Evolutionary conservation across 2,797 vertebrate genomes (phyloP), one percentile per base, ranked within the genome.

Genomic region (Corythornis leucogaster): DNA sequence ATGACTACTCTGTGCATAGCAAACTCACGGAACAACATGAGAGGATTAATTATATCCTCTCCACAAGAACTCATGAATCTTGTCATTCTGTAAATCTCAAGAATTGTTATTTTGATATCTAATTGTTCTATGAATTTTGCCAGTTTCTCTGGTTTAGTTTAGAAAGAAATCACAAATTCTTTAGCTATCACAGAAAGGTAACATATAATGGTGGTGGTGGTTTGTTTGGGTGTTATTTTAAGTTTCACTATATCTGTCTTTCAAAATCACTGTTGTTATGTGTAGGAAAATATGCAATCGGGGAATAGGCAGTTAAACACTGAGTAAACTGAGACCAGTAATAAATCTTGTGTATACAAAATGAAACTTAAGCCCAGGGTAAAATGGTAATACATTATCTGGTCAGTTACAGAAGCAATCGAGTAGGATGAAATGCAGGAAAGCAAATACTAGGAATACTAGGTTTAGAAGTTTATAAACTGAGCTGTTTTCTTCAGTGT

Each of bases 311-410:
- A 55, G 38, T 71, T 74, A 92, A 87, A 80, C 15, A 51, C 43
- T 51, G 58, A 80, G 42, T 88, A 93, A 93, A 88, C 26, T 40
- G 64, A 94, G 79, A 82, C 14, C 15, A 70, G 58, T 51, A 85
- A 87, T 90, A 93, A 71, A 77, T 90, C 63, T 70, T 59, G 22
- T 43, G 15, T 40, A 46, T 55, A 85, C 5, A 66, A 38, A 74
- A 82, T 55, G 26, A 64, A 64, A 77, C 38, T 77, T 55, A 91
- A 85, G 71, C 54, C 30, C 75, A 30, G 21, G 42, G 26, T 93
- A 81, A 90, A 92, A 80, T 6, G 59, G 35, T 45, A 76, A 84
- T 75, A 50, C 17, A 18, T 81, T 81, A 88, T 38, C 53, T 54
- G 45, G 54, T 82, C 42, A 15, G 24, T 82, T 87, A 71, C 61